These are phyloP conservation scores for Chironomus tepperi DNA, from an alignment of 1,140 invertebrate species.

Conservation along the genomic window DNA sequence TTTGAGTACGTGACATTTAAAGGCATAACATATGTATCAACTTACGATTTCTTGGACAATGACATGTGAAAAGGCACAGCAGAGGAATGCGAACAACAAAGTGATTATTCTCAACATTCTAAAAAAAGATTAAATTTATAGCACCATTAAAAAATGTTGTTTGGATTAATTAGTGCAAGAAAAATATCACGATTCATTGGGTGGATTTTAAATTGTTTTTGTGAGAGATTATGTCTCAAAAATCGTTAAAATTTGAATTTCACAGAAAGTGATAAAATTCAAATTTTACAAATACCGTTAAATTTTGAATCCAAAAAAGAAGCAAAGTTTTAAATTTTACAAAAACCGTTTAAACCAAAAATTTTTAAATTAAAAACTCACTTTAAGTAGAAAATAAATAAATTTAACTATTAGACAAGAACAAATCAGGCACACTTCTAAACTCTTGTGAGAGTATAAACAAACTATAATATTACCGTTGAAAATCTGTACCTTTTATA, in stretches of 20 bases:
- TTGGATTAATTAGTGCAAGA: neutral
- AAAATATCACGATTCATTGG: neutral
- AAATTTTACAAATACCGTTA: too few species aligned
- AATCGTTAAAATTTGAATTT: too few species aligned
- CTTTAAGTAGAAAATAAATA: too few species aligned
- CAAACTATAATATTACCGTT: neutral
- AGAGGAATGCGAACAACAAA: neutral
- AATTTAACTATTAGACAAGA: too few species aligned
- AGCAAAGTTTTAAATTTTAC: too few species aligned
- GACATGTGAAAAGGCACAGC: neutral
- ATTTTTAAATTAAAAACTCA: too few species aligned
- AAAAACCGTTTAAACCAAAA: too few species aligned
- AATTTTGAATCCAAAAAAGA: too few species aligned
- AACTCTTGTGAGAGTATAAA: conserved; percentile 1
- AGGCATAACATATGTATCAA: neutral
- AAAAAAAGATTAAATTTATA: neutral
- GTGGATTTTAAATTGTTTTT: too few species aligned
- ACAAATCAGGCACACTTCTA: neutral
- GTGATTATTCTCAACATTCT: neutral
- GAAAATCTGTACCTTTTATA: conserved; percentile 8
- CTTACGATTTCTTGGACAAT: neutral
- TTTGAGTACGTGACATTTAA: neutral
- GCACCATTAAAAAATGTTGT: neutral
- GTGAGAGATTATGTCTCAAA: too few species aligned
- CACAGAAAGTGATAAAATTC: too few species aligned